phyloP scores from a whole-genome alignment of 1,140 invertebrate species.

The Zaprionus africanus region DNA sequence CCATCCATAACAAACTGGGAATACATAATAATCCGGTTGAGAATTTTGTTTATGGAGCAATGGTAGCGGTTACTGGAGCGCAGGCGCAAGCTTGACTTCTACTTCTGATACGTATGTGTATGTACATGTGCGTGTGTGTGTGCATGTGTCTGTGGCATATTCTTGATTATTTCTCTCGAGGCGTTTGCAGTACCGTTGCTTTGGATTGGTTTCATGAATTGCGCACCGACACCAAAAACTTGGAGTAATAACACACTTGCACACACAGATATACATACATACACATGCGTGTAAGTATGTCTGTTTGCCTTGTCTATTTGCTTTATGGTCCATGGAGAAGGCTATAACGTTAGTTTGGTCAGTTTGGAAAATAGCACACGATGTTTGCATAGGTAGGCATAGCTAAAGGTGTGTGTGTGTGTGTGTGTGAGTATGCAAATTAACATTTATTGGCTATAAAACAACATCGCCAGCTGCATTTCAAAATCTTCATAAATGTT shows the following conservation, averaged over 20 bases:
- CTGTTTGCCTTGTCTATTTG: slow-evolving; percentile 62
- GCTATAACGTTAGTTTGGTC: slow-evolving; percentile 68
- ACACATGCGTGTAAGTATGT: slow-evolving; percentile 32
- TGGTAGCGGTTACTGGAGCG: slow-evolving; percentile 25
- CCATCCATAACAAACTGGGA: slow-evolving; percentile 1
- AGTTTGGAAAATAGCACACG: slow-evolving; percentile 53
- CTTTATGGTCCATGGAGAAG: slow-evolving; percentile 65
- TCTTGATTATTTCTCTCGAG: slow-evolving; percentile 69
- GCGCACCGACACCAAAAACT: slow-evolving; percentile 66
- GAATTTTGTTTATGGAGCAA: slow-evolving; percentile 24
- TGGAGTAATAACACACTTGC: slow-evolving; percentile 4
- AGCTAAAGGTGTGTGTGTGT: too few relatives aligned
- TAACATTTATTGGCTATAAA: slow-evolving; percentile 71
- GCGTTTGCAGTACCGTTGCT: slow-evolving; percentile 72
- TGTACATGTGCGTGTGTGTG: background rate
- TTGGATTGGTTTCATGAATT: slow-evolving; percentile 34
- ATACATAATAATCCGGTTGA: slow-evolving; percentile 9
- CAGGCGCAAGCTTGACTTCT: background rate
- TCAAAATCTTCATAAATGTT: slow-evolving; percentile 52
- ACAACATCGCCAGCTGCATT: slow-evolving; percentile 41
- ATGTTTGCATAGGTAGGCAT: slow-evolving; percentile 42
- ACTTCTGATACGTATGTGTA: background rate
- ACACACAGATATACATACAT: slow-evolving; percentile 12
- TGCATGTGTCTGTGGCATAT: slow-evolving; percentile 39
- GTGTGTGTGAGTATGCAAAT: slow-evolving; percentile 16